Evolutionary conservation across 64 coral and sea anemone genomes (phyloP).

Genomic region (Stichodactyla helianthus): DNA sequence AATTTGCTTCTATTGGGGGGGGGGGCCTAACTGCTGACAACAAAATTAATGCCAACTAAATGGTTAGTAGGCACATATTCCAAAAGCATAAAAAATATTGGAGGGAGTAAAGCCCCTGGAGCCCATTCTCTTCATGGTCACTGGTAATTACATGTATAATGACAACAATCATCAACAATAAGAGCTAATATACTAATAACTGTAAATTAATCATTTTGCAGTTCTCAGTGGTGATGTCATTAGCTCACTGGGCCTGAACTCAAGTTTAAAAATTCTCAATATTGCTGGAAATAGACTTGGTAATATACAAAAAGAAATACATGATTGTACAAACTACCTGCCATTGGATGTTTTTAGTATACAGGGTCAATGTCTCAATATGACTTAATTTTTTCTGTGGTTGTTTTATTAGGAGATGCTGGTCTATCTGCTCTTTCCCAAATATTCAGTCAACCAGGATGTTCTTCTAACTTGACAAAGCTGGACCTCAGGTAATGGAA

Average conservation of each 20-base stretch:
- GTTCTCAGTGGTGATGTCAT: constrained; percentile 38
- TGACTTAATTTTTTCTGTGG: too few species aligned
- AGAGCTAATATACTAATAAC: background rate
- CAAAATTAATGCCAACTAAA: too few species aligned
- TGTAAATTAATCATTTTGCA: constrained; percentile 2
- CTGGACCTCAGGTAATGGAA: constrained; percentile 51
- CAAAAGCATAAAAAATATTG: too few species aligned
- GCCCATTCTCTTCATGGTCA: too few species aligned
- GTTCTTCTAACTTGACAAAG: constrained; percentile 25
- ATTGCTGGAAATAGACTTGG: constrained; percentile 42
- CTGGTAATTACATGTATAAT: background rate
- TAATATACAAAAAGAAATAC: constrained; percentile 1
- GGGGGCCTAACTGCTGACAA: too few species aligned
- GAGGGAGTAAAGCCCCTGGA: too few species aligned
- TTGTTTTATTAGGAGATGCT: constrained; percentile 26
- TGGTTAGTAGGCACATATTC: too few species aligned
- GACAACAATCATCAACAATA: too few species aligned
- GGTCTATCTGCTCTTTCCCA: constrained; percentile 36
- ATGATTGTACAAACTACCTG: background rate
- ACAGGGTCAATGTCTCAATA: too few species aligned
- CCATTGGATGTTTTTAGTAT: background rate
- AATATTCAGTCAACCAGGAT: constrained; percentile 41
- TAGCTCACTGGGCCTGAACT: constrained; percentile 31
- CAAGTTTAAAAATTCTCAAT: constrained; percentile 29
- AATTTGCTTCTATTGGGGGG: too few species aligned